These are phyloP conservation scores for Theretra japonica DNA, from an alignment of 2,888 invertebrate species.

Conservation along the genomic window DNA sequence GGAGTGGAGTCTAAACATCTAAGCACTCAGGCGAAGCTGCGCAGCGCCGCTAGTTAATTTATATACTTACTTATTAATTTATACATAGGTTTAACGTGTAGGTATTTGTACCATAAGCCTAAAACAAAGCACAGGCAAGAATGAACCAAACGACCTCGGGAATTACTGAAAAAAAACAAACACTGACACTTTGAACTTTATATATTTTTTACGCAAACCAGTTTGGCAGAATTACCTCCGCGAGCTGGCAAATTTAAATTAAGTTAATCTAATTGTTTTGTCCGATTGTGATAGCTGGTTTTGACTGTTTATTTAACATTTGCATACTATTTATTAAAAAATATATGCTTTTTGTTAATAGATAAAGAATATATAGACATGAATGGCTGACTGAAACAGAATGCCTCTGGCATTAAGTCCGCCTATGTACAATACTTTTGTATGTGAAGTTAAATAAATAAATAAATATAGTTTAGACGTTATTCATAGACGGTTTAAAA, in stretches of 20 bases:
- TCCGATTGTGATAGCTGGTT: conserved; percentile 2
- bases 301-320: conserved; percentile 16
- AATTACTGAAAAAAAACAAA: conserved; percentile 66
- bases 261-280: conserved; percentile 26
- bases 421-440: no score
- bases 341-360: background rate
- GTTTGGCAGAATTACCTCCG: conserved; percentile 57
- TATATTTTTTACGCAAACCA: conserved; percentile 61
- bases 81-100: background rate
- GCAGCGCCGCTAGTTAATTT: no score
- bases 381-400: no score
- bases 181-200: conserved; percentile 70
- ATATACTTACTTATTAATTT: background rate
- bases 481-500: no score
- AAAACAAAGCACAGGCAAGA: conserved; percentile 53
- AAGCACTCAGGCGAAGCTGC: no score
- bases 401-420: no score
- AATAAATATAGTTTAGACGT: no score
- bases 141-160: conserved; percentile 68
- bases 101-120: conserved; percentile 44
- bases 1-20: no score
- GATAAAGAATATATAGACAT: no score
- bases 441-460: no score
- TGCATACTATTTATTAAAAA: conserved; percentile 5
- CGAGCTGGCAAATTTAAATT: conserved; percentile 54